Conservation (phyloP, 2,797 vertebrate genomes). For the Tamandua tetradactyla region DNA sequence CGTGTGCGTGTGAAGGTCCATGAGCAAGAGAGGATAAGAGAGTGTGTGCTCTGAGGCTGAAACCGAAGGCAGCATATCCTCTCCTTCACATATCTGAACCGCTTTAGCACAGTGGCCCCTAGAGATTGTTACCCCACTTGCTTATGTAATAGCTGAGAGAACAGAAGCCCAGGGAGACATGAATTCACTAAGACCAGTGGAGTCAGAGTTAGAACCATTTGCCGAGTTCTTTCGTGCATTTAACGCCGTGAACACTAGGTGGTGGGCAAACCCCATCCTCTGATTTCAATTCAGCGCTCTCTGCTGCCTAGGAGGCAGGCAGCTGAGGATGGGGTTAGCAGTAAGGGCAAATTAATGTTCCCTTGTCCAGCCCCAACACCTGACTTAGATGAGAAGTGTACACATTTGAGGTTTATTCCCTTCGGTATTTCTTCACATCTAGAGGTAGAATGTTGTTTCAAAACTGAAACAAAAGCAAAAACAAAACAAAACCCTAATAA, state of each 20-base stretch:
- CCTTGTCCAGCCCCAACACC: no score
- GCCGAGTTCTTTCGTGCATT: fast-evolving
- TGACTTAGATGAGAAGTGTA: background rate
- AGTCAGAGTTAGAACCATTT: background rate
- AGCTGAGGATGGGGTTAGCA: fast-evolving
- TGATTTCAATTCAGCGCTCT: background rate
- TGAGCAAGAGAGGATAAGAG: no score
- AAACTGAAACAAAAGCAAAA: background rate
- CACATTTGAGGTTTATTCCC: background rate
- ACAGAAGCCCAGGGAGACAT: background rate
- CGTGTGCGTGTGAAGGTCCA: fast-evolving
- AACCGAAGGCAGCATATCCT: background rate
- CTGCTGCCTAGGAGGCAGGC: fast-evolving
- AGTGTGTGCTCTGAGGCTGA: background rate
- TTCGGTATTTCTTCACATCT: background rate
- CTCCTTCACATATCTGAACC: background rate
- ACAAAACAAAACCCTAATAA: no score
- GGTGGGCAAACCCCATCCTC: background rate
- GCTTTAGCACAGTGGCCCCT: no score
- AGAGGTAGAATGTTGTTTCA: background rate
- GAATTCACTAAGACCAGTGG: no score
- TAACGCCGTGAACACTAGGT: background rate
- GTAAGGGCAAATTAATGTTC: fast-evolving
- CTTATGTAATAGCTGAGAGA: background rate
- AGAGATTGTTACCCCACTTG: background rate